phyloP scores from a whole-genome alignment of 1,140 invertebrate species.

The Polypedilum pembai region DNA sequence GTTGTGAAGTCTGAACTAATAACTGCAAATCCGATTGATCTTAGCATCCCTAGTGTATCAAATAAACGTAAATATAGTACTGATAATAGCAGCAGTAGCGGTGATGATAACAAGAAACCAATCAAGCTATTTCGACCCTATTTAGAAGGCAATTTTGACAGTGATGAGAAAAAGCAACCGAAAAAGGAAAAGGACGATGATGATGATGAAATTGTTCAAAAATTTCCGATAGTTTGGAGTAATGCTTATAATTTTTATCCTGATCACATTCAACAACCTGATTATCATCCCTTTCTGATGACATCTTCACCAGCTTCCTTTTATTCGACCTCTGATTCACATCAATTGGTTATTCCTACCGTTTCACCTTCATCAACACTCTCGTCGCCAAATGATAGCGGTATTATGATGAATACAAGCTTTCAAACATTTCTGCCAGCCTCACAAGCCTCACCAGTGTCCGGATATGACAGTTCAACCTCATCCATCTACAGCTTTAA shows the following conservation, averaged over 20 bases:
- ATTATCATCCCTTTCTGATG: conserved; percentile 26
- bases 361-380: neutral
- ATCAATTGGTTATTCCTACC: neutral
- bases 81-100: neutral
- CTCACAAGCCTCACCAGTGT: conserved; percentile 36
- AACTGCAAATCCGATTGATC: neutral
- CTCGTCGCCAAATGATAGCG: neutral
- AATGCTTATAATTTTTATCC: conserved; percentile 7
- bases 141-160: conserved; percentile 4
- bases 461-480: conserved; percentile 42
- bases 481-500: conserved; percentile 34
- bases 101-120: neutral
- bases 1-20: neutral
- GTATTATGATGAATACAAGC: neutral
- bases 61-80: neutral
- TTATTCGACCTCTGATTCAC: neutral
- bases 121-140: conserved; percentile 20
- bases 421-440: neutral
- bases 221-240: conserved; percentile 16
- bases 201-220: neutral
- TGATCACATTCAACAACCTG: neutral
- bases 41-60: neutral
- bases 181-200: neutral
- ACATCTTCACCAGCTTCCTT: neutral
- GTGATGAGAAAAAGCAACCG: conserved; percentile 21